Conservation (phyloP, 2,113 vertebrate genomes). For the Todiramphus chloris region DNA sequence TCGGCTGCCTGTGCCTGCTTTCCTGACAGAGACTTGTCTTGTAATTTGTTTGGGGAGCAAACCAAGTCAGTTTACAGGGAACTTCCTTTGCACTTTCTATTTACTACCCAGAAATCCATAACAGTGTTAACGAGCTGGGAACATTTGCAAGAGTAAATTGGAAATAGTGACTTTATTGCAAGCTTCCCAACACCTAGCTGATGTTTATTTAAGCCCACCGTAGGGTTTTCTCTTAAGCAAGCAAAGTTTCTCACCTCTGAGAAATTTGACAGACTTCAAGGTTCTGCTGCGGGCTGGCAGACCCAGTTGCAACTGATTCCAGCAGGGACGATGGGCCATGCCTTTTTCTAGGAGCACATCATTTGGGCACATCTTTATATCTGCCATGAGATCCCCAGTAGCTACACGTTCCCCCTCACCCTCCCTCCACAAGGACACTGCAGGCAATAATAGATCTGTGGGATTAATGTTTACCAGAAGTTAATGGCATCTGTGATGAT, state of each 20-base stretch:
- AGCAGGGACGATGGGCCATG: slow-evolving; percentile 67
- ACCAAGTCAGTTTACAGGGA: neutral
- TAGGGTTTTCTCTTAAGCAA: neutral
- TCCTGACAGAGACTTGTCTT: neutral
- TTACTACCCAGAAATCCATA: neutral
- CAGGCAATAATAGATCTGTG: neutral
- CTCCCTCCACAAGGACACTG: neutral
- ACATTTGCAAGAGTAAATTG: neutral
- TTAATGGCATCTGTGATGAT: neutral
- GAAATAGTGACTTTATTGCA: neutral
- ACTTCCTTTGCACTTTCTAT: neutral
- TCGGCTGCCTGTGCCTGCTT: neutral
- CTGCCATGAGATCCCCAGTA: slow-evolving; percentile 36
- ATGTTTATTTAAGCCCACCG: neutral
- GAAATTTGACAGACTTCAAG: neutral
- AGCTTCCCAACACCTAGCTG: neutral
- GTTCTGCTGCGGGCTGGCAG: neutral
- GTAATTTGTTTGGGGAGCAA: neutral
- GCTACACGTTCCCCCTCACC: neutral
- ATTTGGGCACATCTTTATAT: slow-evolving; percentile 65
- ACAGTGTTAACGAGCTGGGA: neutral
- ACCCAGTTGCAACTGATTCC: slow-evolving; percentile 31
- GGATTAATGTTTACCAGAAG: neutral
- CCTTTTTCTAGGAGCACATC: slow-evolving; percentile 63
- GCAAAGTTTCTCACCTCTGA: neutral